Base-by-base conservation (phyloP, 2,797 vertebrate species). In the Tinamus major region DNA sequence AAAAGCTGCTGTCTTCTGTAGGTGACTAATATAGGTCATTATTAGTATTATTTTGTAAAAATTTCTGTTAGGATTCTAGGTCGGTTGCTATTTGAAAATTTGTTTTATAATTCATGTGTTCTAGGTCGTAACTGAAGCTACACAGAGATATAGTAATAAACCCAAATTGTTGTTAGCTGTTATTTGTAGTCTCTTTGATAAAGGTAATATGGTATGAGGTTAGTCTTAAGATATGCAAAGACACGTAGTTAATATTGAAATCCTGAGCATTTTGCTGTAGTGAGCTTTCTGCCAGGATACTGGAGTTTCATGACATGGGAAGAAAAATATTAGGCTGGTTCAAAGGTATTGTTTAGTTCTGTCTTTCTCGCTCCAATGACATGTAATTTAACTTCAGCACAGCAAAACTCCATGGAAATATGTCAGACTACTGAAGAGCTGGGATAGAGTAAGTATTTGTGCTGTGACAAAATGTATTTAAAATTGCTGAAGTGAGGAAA, bases 401-500 rank as follows among this genome's bases (percentile, higher is more conserved):
- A 12, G 21, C 16, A 91, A n/a, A 79, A 48, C 51, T 83, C 41
- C 29, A 9, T 2, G 4, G 19, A 61, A 68, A 39, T 63, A 48
- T 92, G 46, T 67, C 51, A 81, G 86, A 84, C 64, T 69, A 33
- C 62, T 71, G n/a, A 81, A 49, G 19, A 62, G 59, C 27, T 35
- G 79, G 48, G 82, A 83, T 24, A 12, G n/a, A 48, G 42, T 51
- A 90, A 94, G 69, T 72, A 94, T 84, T 95, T 91, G 71, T 44
- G 67, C 39, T 90, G 70, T 93, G 70, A 84, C 39, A 84, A 81
- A 79, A 62, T 68, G 48, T 46, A 63, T 93, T 94, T 92, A 91
- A 91, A 92, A 77, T 10, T 79, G 78, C 67, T 95, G 79, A 91
- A 93, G 91, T 67, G 77, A 88, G 27, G 49, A 63, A 72, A 80